Percentiles rank a stretch among this genome's conserved stretches.
Conservation (phyloP, 2,113 vertebrate genomes). For the Opisthocomus hoazin region DNA sequence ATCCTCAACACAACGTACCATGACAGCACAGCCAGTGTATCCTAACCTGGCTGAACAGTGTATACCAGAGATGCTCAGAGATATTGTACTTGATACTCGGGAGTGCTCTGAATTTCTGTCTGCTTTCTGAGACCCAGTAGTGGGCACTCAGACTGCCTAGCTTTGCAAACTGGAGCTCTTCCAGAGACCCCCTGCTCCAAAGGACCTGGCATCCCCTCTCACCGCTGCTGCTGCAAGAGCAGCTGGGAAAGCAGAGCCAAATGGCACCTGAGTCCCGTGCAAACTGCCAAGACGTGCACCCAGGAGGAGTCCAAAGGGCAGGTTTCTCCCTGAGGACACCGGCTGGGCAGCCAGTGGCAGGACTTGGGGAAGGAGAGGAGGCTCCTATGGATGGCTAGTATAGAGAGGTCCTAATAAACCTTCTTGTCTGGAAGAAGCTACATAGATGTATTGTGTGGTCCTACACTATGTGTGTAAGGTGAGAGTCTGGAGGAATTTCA, state of each 20-base stretch:
- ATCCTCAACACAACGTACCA: not conserved
- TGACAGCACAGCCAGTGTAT: not conserved
- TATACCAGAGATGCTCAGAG: not conserved
- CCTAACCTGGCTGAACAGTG: not conserved
- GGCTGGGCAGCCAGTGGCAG: not conserved
- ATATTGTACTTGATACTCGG: not conserved
- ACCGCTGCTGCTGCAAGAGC: not conserved
- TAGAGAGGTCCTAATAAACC: not conserved
- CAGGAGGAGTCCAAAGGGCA: not conserved
- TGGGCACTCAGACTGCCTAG: not conserved
- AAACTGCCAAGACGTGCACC: not conserved
- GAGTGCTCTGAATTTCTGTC: not conserved
- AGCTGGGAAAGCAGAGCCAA: not conserved
- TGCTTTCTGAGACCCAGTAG: not conserved
- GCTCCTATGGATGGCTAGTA: not conserved
- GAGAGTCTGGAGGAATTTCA: not conserved
- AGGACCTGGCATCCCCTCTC: not conserved
- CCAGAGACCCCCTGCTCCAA: not conserved
- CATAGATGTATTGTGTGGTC: not conserved
- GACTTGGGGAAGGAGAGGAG: not conserved
- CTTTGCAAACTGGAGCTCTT: not conserved
- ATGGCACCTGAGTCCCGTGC: not conserved
- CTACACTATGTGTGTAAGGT: not conserved
- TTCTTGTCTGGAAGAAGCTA: not conserved
- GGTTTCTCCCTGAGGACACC: not conserved